These are phyloP conservation scores for Benthosema pterotum DNA, from an alignment of 2,797 vertebrate genomes.

Conservation along the genomic window DNA sequence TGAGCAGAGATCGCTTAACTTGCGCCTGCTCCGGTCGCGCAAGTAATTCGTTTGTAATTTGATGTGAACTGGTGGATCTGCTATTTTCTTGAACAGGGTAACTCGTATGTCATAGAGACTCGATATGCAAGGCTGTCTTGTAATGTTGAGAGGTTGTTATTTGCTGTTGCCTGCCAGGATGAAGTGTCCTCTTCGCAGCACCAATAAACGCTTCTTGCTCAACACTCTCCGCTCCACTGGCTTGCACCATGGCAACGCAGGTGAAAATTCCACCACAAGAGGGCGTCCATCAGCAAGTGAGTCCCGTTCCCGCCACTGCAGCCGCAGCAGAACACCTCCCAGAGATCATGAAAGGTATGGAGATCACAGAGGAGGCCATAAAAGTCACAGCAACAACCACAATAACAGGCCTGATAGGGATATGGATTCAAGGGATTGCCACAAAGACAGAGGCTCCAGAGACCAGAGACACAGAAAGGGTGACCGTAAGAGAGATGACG, in stretches of 20 bases:
- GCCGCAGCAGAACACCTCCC: slow-evolving; percentile 60
- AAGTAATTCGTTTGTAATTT: no score
- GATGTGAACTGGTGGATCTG: no score
- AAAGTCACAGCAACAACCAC: slow-evolving; percentile 35
- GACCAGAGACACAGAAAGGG: slow-evolving; percentile 39
- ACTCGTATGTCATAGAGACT: neutral
- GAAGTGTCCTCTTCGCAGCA: slow-evolving; percentile 92
- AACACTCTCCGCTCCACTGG: slow-evolving; percentile 93
- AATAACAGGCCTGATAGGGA: slow-evolving; percentile 54
- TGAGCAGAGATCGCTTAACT: no score
- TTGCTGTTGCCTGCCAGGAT: slow-evolving; percentile 80
- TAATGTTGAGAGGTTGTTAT: slow-evolving; percentile 1
- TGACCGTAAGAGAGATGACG: slow-evolving; percentile 48
- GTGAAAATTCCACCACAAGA: slow-evolving; percentile 29
- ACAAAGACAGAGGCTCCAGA: slow-evolving; percentile 38
- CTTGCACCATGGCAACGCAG: slow-evolving; percentile 35
- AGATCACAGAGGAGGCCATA: slow-evolving; percentile 36
- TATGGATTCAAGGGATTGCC: slow-evolving; percentile 46
- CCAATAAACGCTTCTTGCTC: slow-evolving; percentile 96
- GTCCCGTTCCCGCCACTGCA: slow-evolving; percentile 37
- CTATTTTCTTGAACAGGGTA: no score
- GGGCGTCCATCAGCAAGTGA: slow-evolving; percentile 42
- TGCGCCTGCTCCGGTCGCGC: no score
- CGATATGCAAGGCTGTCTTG: neutral
- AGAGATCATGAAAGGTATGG: slow-evolving; percentile 36